phyloP scores from a whole-genome alignment of 2,797 vertebrate species.

The Gallinago nigripennis region DNA sequence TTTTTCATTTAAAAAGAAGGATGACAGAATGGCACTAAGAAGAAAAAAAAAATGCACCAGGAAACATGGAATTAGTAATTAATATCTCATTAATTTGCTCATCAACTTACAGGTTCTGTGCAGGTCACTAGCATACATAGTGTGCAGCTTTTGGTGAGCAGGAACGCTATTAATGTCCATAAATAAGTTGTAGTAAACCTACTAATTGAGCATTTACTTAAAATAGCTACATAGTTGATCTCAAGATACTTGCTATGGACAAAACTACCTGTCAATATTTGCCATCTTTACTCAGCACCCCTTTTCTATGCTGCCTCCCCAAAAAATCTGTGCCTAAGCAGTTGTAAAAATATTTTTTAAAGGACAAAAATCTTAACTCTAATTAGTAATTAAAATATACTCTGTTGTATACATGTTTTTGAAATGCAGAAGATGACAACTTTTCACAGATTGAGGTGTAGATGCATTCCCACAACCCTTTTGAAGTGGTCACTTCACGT shows the following conservation, averaged over 20 bases:
- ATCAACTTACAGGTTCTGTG: neutral
- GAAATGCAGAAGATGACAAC: neutral
- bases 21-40: constrained; percentile 93
- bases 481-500: neutral
- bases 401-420: neutral
- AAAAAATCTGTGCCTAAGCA: neutral
- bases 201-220: neutral
- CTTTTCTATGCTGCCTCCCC: neutral
- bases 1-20: constrained; percentile 95
- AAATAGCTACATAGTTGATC: neutral
- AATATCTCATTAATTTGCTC: neutral
- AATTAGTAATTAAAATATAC: neutral
- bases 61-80: neutral
- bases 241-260: neutral
- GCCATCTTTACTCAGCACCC: neutral
- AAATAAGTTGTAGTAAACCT: neutral
- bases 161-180: neutral
- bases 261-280: neutral
- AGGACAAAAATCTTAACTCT: neutral
- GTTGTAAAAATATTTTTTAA: neutral
- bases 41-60: neutral
- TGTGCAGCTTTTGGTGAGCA: neutral
- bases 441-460: neutral
- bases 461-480: neutral
- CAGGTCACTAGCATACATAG: neutral